phyloP scores from a whole-genome alignment of 2,797 vertebrate species.

The Alcedo quadribrachys region DNA sequence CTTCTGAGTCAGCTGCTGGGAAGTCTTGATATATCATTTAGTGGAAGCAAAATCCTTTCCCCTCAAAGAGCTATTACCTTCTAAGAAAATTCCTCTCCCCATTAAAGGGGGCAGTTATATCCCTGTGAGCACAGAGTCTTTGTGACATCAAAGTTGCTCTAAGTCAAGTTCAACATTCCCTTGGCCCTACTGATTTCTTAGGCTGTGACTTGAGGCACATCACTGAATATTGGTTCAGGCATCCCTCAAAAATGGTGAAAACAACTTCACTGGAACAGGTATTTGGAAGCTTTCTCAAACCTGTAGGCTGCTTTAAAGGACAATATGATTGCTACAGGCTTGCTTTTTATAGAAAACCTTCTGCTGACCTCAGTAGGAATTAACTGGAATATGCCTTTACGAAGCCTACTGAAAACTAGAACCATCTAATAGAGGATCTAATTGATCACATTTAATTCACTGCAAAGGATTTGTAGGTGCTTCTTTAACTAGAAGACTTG shows the following conservation, averaged over 20 bases:
- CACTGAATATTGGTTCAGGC: neutral
- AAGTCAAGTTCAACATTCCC: neutral
- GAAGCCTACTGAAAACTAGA: neutral
- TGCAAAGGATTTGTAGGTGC: neutral
- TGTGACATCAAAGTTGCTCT: neutral
- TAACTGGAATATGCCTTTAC: neutral
- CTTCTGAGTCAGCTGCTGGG: neutral
- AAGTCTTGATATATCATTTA: neutral
- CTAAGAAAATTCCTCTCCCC: neutral
- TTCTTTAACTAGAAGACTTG: neutral
- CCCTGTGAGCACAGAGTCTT: neutral
- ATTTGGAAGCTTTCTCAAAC: neutral
- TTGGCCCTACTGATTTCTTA: neutral
- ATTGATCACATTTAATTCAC: neutral
- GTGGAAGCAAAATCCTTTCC: neutral
- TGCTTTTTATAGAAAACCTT: neutral
- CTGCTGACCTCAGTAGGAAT: neutral
- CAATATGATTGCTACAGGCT: neutral
- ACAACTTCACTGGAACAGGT: neutral
- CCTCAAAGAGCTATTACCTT: neutral
- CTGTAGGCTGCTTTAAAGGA: neutral
- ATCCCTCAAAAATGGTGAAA: neutral
- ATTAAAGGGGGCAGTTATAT: constrained; percentile 1
- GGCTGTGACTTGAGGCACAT: neutral
- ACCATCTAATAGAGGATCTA: neutral